Evolutionary conservation across 2,797 vertebrate genomes (phyloP), one percentile per base, ranked within the genome.

Genomic region (Loris lydekkerianus): DNA sequence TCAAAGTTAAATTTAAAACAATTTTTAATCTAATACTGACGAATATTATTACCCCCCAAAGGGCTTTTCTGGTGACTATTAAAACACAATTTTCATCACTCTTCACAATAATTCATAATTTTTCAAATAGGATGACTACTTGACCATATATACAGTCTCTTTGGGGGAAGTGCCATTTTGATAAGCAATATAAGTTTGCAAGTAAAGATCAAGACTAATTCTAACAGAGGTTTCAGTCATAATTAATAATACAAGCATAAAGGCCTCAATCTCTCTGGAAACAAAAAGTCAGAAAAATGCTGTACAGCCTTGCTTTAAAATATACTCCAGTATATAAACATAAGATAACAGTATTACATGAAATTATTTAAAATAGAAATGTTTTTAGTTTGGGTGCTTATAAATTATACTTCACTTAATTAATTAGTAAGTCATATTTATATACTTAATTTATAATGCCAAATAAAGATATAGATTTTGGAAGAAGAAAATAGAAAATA

Each of bases 311-410:
- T 83, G 10, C 29, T 92, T 92, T 60, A 89, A 86, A 95, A 95
- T 93, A 85, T 53, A 86, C 8, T 82, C 58, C 86, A 70, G 10
- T 40, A 92, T 1, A 80, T 78, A 46, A 84, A 18, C 49, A 20
- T 84, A 78, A 94, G 87, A 82, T 65, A 77, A 86, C 34, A 83
- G 3, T 18, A 95, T 67, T 89, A 70, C 0, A 40, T 60, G 14
- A 89, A 93, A 93, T 92, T 90, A 75, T 65, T 89, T 95, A 67
- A 72, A 90, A 60, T 34, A 82, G 21, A 86, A 72, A 86, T 76
- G 11, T 82, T 69, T 46, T 93, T 65, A 69, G 40, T 76, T 76
- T 88, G 34, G 27, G 2, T 78, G 15, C 46, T 82, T 88, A 88
- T 23, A 80, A 87, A 84, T 84, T 94, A 29, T 80, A 88, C 10